Evolutionary conservation across 2,797 vertebrate genomes (phyloP).

Genomic region (Tadarida brasiliensis): DNA sequence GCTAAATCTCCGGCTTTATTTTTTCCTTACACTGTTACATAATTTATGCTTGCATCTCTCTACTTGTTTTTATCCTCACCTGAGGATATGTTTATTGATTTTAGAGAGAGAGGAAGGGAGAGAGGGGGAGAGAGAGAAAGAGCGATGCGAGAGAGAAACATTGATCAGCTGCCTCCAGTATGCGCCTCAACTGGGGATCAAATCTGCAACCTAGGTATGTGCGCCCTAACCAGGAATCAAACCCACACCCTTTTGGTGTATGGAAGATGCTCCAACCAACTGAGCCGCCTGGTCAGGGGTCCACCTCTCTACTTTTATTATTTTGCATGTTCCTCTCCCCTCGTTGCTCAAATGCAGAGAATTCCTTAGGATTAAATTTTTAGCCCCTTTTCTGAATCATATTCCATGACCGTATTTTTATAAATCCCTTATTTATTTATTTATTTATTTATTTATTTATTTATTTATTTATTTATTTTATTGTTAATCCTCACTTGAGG

Average conservation of each 20-base stretch:
- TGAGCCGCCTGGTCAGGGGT: background rate
- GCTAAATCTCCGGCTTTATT: background rate
- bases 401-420: conserved; percentile 10
- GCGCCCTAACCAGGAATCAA: background rate
- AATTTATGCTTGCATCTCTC: background rate
- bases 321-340: background rate
- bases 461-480: too few species aligned
- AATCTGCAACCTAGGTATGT: background rate
- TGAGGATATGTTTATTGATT: too few species aligned
- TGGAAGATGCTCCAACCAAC: background rate
- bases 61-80: background rate
- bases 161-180: background rate
- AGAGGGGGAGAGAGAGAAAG: background rate
- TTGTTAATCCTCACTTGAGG: too few species aligned
- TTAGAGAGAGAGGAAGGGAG: too few species aligned
- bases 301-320: background rate
- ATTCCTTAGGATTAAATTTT: conserved; percentile 22
- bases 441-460: too few species aligned
- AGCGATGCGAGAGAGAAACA: background rate
- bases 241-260: background rate
- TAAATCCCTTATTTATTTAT: background rate
- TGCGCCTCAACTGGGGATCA: background rate
- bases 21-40: background rate
- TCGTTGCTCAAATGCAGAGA: background rate
- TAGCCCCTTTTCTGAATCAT: background rate